These are phyloP conservation scores for Zoanthus sociatus DNA, from an alignment of 92 coral and sea anemone species.

Conservation along the genomic window DNA sequence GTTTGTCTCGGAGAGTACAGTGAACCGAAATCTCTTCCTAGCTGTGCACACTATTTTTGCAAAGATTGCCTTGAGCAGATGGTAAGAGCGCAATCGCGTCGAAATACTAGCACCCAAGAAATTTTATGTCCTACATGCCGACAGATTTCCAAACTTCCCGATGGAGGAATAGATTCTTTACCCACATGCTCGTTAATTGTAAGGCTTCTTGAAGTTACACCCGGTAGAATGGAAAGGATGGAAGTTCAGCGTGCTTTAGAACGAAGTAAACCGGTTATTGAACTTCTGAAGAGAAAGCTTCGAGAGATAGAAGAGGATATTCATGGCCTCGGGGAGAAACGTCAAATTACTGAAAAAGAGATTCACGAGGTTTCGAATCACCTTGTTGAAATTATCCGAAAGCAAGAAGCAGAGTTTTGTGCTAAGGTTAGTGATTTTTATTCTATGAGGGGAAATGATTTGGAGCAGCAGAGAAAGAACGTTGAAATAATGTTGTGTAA, in stretches of 20 bases:
- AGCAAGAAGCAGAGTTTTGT: constrained; percentile 68
- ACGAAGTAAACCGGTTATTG: constrained; percentile 77
- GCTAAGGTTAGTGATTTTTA: constrained; percentile 68
- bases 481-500: constrained; percentile 56
- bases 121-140: constrained; percentile 86
- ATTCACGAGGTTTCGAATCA: constrained; percentile 67
- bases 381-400: constrained; percentile 60
- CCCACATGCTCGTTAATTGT: constrained; percentile 82
- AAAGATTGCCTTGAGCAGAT: constrained; percentile 82
- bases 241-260: constrained; percentile 84
- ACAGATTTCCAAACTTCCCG: constrained; percentile 65
- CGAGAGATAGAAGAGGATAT: constrained; percentile 57
- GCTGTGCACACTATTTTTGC: constrained; percentile 87
- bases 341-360: constrained; percentile 58
- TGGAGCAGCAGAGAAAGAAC: constrained; percentile 71
- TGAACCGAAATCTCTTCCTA: constrained; percentile 85
- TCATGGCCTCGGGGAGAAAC: constrained; percentile 44
- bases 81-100: constrained; percentile 30
- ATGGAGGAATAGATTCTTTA: constrained; percentile 69
- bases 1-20: constrained; percentile 84
- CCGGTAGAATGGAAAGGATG: constrained; percentile 78
- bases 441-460: constrained; percentile 61
- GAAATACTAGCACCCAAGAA: constrained; percentile 43
- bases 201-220: constrained; percentile 79
- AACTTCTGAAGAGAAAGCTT: constrained; percentile 63